Evolutionary conservation across 2,113 vertebrate genomes (phyloP), one percentile per base, ranked within the genome.

Genomic region (Struthio camelus): DNA sequence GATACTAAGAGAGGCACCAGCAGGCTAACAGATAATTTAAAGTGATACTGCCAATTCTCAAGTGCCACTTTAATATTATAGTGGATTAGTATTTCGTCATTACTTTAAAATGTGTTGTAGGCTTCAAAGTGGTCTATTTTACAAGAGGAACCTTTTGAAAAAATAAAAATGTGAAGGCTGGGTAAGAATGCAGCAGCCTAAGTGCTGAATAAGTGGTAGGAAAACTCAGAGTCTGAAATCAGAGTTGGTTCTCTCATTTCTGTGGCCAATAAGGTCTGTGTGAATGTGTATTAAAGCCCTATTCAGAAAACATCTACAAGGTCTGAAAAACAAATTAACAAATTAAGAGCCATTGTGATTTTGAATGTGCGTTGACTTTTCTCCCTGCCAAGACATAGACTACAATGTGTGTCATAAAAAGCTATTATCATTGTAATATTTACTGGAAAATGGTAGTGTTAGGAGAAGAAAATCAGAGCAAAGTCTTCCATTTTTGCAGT

Each of bases 21-120:
- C 11, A 58, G 34, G 8, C 46, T 67, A 75, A 84, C 66, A 95
- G 62, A 75, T 59, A 77, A 77, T 79, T 92, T 80, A 70, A 94
- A 94, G 83, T 32, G 48, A 92, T 73, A 76, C 70, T 92, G 84
- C 71, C 85, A 85, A 95, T 94, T 95, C 87, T 82, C 58, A 89
- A 95, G 81, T 87, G 64, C 53, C 79, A 80, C 90, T 94, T 93
- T 19, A 82, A 24, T 25, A 50, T 38, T 46, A 53, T 75, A 93
- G 80, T 64, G 85, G 59, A 93, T 94, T 87, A 62, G 19, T 73
- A 44, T 85, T 84, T 81, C 86, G 59, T 87, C 53, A 27, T 85
- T 82, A 80, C 34, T 80, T 94, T 66, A 53, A 80, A 89, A 85
- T 25, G 8, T 70, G 58, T 48, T 62, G 30, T 78, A 89, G 40